A percentile compares a stretch with the other conserved stretches of the same genome.
These are phyloP conservation scores for Agrochola circellaris DNA, from an alignment of 2,888 invertebrate genomes.

Conservation along the genomic window DNA sequence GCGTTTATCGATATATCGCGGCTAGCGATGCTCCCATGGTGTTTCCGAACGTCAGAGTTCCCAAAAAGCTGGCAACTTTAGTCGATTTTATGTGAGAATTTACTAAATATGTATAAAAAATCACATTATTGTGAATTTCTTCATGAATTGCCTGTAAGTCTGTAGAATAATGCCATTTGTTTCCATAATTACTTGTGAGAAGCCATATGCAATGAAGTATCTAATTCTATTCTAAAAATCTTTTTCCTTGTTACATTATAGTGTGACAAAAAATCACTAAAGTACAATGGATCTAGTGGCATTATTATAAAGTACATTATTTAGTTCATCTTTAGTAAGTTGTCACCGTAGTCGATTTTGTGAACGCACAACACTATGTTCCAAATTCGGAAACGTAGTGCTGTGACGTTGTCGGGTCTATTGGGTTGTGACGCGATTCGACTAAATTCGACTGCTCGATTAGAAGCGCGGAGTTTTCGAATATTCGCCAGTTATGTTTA, in stretches of 20 bases:
- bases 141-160: conserved; percentile 19
- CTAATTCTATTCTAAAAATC: conserved; percentile 57
- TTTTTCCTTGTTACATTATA: conserved; percentile 51
- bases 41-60: conserved; percentile 77
- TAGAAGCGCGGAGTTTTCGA: conserved; percentile 57
- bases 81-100: conserved; percentile 65
- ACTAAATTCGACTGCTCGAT: conserved; percentile 63
- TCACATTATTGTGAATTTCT: conserved; percentile 41
- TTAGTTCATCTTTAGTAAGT: conserved; percentile 62
- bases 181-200: conserved; percentile 31
- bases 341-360: conserved; percentile 63
- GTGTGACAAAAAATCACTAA: conserved; percentile 50
- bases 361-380: conserved; percentile 59
- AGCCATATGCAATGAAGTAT: conserved; percentile 62
- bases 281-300: conserved; percentile 39
- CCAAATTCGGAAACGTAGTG: conserved; percentile 58
- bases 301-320: conserved; percentile 38
- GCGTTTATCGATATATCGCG: conserved; percentile 57
- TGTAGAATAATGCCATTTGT: conserved; percentile 47
- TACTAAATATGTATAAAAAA: conserved; percentile 52
- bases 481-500: conserved; percentile 64
- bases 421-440: conserved; percentile 65
- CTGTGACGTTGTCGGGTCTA: conserved; percentile 66
- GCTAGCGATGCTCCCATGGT: conserved; percentile 77
- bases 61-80: conserved; percentile 73